phyloP scores from a whole-genome alignment of 2,797 vertebrate species.

The Tarsius wallacei region DNA sequence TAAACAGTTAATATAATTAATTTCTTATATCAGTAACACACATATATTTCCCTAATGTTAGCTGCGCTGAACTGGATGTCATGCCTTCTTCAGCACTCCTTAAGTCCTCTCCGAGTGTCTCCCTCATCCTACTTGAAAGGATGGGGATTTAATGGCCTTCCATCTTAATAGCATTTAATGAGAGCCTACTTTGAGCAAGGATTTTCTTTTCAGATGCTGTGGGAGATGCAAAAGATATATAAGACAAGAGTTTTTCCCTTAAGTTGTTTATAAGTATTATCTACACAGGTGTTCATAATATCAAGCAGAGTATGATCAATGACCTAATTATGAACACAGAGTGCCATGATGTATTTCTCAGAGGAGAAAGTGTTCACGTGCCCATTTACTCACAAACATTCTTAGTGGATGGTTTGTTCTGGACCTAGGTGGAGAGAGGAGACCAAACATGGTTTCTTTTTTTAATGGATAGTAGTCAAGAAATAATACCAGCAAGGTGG shows the following conservation, averaged over 20 bases:
- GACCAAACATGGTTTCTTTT: neutral
- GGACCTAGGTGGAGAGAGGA: neutral
- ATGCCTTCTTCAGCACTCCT: neutral
- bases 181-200: neutral
- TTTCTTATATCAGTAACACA: neutral
- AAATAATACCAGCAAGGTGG: neutral
- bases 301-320: neutral
- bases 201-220: neutral
- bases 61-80: neutral
- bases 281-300: neutral
- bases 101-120: neutral
- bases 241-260: neutral
- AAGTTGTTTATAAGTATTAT: slow-evolving; percentile 21
- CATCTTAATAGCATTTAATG: neutral
- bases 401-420: slow-evolving; percentile 10
- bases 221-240: neutral
- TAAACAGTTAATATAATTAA: neutral
- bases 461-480: neutral
- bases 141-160: neutral
- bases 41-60: neutral
- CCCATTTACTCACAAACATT: neutral
- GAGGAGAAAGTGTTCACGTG: neutral
- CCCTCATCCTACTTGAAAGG: neutral
- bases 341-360: neutral
- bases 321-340: neutral